Evolutionary conservation across 2,113 vertebrate genomes (phyloP).

Genomic region (Typhlomys cinereus): DNA sequence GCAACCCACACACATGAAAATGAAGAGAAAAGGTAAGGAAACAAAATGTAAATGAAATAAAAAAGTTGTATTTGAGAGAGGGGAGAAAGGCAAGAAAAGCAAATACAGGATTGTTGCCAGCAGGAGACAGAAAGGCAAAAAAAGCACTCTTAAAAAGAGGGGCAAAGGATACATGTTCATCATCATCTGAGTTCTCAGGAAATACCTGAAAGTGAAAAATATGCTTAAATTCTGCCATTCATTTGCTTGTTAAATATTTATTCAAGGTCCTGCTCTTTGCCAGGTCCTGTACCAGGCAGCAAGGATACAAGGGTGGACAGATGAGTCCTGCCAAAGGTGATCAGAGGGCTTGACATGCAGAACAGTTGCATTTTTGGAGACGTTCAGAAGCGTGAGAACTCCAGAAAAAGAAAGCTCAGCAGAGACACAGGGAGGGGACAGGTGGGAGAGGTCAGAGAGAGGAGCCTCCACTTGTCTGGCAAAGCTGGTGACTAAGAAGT

Average conservation of each 20-base stretch:
- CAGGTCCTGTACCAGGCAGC: neutral
- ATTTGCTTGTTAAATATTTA: neutral
- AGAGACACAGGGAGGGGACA: neutral
- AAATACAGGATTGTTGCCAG: neutral
- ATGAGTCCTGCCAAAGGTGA: neutral
- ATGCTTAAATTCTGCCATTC: neutral
- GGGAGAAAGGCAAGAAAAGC: neutral
- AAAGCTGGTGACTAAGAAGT: neutral
- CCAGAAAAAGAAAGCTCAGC: slow-evolving; percentile 34
- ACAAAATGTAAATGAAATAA: neutral
- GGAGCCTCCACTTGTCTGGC: neutral
- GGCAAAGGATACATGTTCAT: neutral
- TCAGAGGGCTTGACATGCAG: neutral
- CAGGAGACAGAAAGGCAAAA: neutral
- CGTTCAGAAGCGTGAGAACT: neutral
- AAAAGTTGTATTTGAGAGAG: neutral
- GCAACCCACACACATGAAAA: neutral
- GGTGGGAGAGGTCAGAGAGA: neutral
- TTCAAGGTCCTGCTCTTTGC: neutral
- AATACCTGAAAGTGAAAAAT: neutral
- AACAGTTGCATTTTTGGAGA: neutral
- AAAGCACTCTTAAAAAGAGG: neutral
- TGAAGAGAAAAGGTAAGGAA: neutral
- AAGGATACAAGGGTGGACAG: neutral
- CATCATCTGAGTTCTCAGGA: neutral